Evolutionary conservation across 2,797 vertebrate species (phyloP), one percentile per base, ranked within the genome.

Genomic region (Enteromius thamalakanensis): DNA sequence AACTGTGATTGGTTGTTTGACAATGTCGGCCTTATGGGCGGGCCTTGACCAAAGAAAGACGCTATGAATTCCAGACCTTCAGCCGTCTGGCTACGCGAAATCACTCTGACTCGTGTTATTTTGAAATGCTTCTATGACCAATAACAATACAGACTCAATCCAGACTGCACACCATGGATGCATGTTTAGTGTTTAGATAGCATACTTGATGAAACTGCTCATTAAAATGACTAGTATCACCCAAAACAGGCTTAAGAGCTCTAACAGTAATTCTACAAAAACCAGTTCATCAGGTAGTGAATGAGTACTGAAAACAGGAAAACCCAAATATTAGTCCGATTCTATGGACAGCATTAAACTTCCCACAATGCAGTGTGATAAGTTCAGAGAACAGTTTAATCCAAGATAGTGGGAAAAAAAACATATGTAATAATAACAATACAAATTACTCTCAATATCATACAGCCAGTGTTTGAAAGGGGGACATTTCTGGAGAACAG

Each of bases 201-300:
- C 21, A n/a, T 45, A 14, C 37, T 45, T 15, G 21, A 69, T n/a
- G 10, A 3, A 69, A 69, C 21, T 7, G 40, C 68, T 26, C n/a
- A 70, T 70, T n/a, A 3, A 45, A 26, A 70, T 69, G 37, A 12
- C 58, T 60, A 42, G 40, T 8, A 70, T 62, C 6, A 12, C 12
- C 21, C 12, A 23, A 45, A 23, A 42, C 68, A 23, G n/a, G 67
- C 37, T 69, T 1, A 45, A 70, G 40, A 7, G 23, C 53, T n/a
- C 53, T 55, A n/a, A 40, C 65, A 68, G 65, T 40, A 68, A 68
- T 10, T n/a, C 19, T 40, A 68, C 65, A 42, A 69, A 10, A 69
- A 69, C 37, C 37, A 14, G 37, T 69, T n/a, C n/a, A 12, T 69
- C 67, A 69, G 37, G 67, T 64, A 64, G 32, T 40, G 19, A 37